A percentile compares a stretch with the other conserved stretches of the same genome.
Evolutionary conservation across 2,797 vertebrate species (phyloP).

Genomic region (Falco naumanni): DNA sequence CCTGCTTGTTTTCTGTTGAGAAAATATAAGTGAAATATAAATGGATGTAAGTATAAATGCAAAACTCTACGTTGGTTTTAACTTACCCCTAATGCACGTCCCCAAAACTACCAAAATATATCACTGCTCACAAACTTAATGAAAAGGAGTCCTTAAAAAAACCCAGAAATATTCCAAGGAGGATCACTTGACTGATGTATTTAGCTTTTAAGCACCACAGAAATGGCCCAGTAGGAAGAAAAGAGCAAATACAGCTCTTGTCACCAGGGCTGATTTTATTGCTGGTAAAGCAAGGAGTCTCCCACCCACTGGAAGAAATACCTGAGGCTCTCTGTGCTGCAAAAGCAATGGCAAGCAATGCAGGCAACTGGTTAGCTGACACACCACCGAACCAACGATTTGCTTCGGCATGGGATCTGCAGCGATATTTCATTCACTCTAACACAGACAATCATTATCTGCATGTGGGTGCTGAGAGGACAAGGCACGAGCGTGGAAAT

Average conservation of each 20-base stretch:
- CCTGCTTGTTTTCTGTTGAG: not conserved
- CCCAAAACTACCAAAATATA: slow-evolving; percentile 16
- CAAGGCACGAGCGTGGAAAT: slow-evolving; percentile 1
- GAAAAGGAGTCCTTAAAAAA: not conserved
- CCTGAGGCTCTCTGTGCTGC: not conserved
- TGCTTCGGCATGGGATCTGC: slow-evolving; percentile 11
- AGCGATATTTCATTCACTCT: slow-evolving; percentile 59
- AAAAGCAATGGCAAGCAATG: not conserved
- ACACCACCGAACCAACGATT: not conserved
- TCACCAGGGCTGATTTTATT: not conserved
- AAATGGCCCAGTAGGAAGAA: not conserved
- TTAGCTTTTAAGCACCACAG: slow-evolving; percentile 2
- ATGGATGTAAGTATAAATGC: not conserved
- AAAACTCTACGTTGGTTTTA: not conserved
- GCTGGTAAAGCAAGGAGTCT: not conserved
- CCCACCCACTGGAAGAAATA: not conserved
- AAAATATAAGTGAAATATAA: not conserved
- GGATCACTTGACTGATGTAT: not conserved
- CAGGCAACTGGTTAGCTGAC: slow-evolving; percentile 25
- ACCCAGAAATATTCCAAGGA: not conserved
- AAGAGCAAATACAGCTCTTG: not conserved
- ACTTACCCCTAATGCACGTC: not conserved
- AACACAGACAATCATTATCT: slow-evolving; percentile 62
- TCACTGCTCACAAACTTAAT: not conserved
- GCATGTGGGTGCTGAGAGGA: slow-evolving; percentile 45